Evolutionary conservation across 2,113 vertebrate species (phyloP).

Genomic region (Heliornis fulica): DNA sequence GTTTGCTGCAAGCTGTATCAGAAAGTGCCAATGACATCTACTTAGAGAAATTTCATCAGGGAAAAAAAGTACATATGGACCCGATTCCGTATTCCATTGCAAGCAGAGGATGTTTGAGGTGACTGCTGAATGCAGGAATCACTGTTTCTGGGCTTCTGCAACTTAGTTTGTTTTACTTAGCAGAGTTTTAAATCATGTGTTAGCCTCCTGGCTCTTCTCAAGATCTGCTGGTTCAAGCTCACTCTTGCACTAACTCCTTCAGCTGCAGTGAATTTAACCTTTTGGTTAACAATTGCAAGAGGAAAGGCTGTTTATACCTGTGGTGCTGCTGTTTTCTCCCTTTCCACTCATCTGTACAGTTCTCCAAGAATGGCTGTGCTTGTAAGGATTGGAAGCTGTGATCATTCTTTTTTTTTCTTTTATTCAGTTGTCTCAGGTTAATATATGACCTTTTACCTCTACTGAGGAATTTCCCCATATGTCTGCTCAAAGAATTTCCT

Average conservation of each 20-base stretch:
- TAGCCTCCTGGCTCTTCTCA: not conserved
- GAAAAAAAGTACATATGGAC: not conserved
- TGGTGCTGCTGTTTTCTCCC: not conserved
- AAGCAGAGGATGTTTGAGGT: not conserved
- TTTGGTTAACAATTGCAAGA: not conserved
- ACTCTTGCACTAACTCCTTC: not conserved
- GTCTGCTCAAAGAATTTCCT: constrained; percentile 56
- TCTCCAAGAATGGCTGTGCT: not conserved
- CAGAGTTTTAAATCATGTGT: not conserved
- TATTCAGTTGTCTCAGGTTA: constrained; percentile 29
- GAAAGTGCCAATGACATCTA: not conserved
- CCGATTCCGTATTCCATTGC: not conserved
- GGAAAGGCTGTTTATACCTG: not conserved
- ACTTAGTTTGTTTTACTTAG: not conserved
- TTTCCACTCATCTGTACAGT: not conserved
- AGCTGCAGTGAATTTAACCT: not conserved
- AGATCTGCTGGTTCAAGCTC: not conserved
- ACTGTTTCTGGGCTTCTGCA: not conserved
- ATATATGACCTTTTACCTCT: constrained; percentile 60
- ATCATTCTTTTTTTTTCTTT: not conserved
- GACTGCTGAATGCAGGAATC: not conserved
- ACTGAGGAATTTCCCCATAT: constrained; percentile 48
- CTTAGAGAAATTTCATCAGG: not conserved
- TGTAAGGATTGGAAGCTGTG: not conserved
- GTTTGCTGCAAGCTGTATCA: not conserved